Evolutionary conservation across 1,140 invertebrate genomes (phyloP).

Genomic region (Elysia chlorotica): DNA sequence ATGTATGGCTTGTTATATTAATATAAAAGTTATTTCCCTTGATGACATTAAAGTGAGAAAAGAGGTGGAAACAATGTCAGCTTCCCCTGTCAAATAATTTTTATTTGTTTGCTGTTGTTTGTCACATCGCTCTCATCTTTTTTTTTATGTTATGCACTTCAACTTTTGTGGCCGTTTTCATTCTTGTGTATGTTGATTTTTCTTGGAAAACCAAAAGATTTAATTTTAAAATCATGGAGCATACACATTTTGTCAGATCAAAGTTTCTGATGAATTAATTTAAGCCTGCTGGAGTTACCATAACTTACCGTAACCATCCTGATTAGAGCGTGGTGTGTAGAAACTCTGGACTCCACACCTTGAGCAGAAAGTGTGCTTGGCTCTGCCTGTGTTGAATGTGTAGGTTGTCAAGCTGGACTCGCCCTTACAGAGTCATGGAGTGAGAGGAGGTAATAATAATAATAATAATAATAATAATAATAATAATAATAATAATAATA

Average conservation of each 20-base stretch:
- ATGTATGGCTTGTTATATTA: too few species aligned
- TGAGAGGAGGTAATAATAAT: neutral
- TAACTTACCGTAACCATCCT: slow-evolving; percentile 63
- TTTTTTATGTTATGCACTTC: too few species aligned
- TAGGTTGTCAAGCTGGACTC: slow-evolving; percentile 64
- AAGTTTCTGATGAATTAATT: neutral
- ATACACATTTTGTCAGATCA: neutral
- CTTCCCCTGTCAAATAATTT: too few species aligned
- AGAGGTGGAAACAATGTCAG: too few species aligned
- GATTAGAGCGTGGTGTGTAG: slow-evolving; percentile 66
- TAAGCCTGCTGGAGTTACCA: neutral
- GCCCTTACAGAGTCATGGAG: slow-evolving; percentile 42
- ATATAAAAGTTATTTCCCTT: too few species aligned
- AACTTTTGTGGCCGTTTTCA: too few species aligned
- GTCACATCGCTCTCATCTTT: too few species aligned
- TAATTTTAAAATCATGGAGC: neutral
- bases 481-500: neutral
- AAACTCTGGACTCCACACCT: slow-evolving; percentile 67
- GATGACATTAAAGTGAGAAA: too few species aligned
- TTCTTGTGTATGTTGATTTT: neutral
- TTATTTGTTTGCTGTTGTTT: too few species aligned
- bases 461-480: neutral
- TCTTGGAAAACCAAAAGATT: neutral
- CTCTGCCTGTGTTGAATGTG: slow-evolving; percentile 65
- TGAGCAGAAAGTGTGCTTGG: slow-evolving; percentile 67